Percentiles rank a stretch among this genome's conserved stretches.
Evolutionary conservation across 92 coral and sea anemone species (phyloP).

Genomic region (Plumapathes pennacea): DNA sequence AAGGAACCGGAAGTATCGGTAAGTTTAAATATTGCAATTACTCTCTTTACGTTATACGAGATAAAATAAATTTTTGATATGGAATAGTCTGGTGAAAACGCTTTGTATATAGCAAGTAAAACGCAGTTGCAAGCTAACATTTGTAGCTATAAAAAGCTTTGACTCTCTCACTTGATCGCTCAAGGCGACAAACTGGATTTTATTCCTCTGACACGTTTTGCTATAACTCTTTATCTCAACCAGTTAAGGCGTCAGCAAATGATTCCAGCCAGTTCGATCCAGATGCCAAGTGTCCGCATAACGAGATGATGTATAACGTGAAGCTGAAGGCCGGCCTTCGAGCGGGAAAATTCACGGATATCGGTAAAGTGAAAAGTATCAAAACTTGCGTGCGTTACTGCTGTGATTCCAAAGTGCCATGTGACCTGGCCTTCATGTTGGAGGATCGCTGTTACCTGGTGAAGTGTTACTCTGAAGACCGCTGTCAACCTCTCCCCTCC

Average conservation of each 20-base stretch:
- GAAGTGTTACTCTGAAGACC: constrained; percentile 92
- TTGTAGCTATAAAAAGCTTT: too few species aligned
- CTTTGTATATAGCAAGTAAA: not conserved
- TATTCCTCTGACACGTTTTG: not conserved
- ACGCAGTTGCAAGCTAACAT: too few species aligned
- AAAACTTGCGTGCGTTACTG: constrained; percentile 86
- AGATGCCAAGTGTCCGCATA: constrained; percentile 97
- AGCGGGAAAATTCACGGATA: constrained; percentile 96
- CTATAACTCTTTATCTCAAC: not conserved
- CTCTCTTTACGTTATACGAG: not conserved
- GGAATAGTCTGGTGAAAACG: not conserved
- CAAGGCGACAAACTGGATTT: not conserved
- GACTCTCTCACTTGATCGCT: not conserved
- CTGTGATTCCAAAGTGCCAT: constrained; percentile 82
- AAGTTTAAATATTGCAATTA: not conserved
- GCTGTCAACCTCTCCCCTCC: constrained; percentile 97
- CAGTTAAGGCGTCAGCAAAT: constrained; percentile 67
- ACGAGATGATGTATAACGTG: constrained; percentile 97
- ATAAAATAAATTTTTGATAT: not conserved
- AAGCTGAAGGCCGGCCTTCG: constrained; percentile 90
- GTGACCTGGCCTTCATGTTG: constrained; percentile 95
- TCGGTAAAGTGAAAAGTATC: constrained; percentile 84
- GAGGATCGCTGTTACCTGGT: constrained; percentile 91
- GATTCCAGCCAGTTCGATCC: constrained; percentile 76
- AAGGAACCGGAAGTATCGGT: constrained; percentile 82